These are phyloP conservation scores for Rhodeus uyekii DNA, from an alignment of 2,797 vertebrate species.

Conservation along the genomic window DNA sequence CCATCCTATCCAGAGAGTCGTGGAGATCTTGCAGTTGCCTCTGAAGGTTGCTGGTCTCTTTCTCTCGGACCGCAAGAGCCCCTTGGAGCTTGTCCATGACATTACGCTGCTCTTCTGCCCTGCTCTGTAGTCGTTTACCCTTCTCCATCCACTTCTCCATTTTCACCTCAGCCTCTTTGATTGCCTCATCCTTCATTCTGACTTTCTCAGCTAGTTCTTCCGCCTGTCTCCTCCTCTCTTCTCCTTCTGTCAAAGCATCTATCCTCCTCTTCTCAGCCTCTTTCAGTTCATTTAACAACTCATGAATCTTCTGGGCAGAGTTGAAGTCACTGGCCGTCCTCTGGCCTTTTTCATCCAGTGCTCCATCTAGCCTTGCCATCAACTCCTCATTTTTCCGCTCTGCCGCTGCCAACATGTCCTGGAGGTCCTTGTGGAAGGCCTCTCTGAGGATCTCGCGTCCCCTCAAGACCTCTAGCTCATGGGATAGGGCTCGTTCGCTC, in stretches of 20 bases:
- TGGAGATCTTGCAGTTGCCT: slow-evolving; percentile 78
- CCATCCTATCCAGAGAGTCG: slow-evolving; percentile 74
- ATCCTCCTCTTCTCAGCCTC: slow-evolving; percentile 78
- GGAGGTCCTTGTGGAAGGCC: slow-evolving; percentile 67
- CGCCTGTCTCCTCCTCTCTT: slow-evolving; percentile 70
- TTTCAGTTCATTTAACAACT: slow-evolving; percentile 81
- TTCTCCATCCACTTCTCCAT: slow-evolving; percentile 69
- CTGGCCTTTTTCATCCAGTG: slow-evolving; percentile 75
- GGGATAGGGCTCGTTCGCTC: slow-evolving; percentile 68
- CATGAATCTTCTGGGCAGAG: slow-evolving; percentile 78
- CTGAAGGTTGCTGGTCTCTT: slow-evolving; percentile 77
- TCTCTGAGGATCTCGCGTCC: slow-evolving; percentile 65
- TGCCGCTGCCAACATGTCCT: slow-evolving; percentile 67
- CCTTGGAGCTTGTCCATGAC: slow-evolving; percentile 74
- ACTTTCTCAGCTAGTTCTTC: slow-evolving; percentile 77
- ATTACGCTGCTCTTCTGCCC: slow-evolving; percentile 68
- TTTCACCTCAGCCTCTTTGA: slow-evolving; percentile 72
- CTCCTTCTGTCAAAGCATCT: slow-evolving; percentile 69
- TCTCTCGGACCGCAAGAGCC: slow-evolving; percentile 72
- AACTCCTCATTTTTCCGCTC: slow-evolving; percentile 80
- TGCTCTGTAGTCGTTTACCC: slow-evolving; percentile 66
- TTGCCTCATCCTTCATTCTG: slow-evolving; percentile 72
- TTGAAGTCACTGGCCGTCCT: slow-evolving; percentile 72
- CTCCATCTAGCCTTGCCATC: slow-evolving; percentile 69
- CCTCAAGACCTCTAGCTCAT: slow-evolving; percentile 76